Conservation (phyloP, 1,140 invertebrate genomes). For the Anagrus nilaparvatae region DNA sequence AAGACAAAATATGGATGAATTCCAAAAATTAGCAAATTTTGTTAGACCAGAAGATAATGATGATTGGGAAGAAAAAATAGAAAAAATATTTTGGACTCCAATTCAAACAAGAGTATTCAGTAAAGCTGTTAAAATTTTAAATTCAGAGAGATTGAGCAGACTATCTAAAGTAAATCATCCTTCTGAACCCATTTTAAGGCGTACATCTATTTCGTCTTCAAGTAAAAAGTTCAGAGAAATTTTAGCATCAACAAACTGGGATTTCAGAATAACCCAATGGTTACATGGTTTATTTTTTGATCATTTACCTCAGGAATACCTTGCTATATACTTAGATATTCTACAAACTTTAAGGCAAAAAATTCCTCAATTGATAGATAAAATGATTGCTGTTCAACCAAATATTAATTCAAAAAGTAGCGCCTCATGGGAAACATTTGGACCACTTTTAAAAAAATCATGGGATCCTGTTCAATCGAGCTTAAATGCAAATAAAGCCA, state of each 20-base stretch:
- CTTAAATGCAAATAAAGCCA: conserved; percentile 48
- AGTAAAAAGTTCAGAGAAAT: conserved; percentile 55
- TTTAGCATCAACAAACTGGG: conserved; percentile 59
- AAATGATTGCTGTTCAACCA: conserved; percentile 51
- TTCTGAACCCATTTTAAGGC: conserved; percentile 55
- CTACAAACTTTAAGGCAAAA: conserved; percentile 66
- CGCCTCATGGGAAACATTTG: conserved; percentile 46
- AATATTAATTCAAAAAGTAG: conserved; percentile 36
- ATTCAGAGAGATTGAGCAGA: conserved; percentile 58
- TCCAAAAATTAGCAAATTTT: conserved; percentile 54
- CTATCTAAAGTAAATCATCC: conserved; percentile 46
- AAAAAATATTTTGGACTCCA: conserved; percentile 55
- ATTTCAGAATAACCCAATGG: conserved; percentile 65
- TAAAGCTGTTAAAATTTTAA: conserved; percentile 56
- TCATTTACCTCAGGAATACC: conserved; percentile 53
- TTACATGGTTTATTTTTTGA: conserved; percentile 66
- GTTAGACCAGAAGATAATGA: conserved; percentile 50
- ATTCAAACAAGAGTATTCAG: conserved; percentile 57
- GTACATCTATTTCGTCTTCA: conserved; percentile 61
- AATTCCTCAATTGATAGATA: conserved; percentile 67
- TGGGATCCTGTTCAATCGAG: conserved; percentile 62
- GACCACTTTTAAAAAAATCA: conserved; percentile 57
- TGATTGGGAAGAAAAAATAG: conserved; percentile 62
- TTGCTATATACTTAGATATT: conserved; percentile 70
- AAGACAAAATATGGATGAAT: conserved; percentile 60